phyloP scores from a whole-genome alignment of 2,797 vertebrate species.

The Sylvia borin region DNA sequence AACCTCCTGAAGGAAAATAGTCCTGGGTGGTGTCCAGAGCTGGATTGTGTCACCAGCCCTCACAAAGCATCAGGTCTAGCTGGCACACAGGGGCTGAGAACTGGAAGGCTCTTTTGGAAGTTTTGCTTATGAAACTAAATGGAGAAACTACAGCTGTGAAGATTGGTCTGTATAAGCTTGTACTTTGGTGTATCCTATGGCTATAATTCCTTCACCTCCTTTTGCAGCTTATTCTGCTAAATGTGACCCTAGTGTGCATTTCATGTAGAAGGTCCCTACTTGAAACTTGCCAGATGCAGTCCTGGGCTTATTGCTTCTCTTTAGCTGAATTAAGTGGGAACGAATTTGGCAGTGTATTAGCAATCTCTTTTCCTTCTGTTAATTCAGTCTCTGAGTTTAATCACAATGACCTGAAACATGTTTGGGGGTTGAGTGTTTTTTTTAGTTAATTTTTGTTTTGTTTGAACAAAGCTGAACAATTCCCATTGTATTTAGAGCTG shows the following conservation, averaged over 20 bases:
- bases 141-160: background rate
- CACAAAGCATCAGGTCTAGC: background rate
- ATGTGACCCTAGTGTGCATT: background rate
- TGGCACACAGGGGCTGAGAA: background rate
- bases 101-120: background rate
- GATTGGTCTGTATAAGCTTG: background rate
- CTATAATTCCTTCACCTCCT: constrained; percentile 15
- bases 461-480: constrained; percentile 46
- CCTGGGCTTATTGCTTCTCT: constrained; percentile 41
- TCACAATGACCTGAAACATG: constrained; percentile 15
- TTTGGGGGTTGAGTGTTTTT: constrained; percentile 29
- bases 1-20: background rate
- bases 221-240: background rate
- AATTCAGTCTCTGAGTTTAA: constrained; percentile 44
- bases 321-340: constrained; percentile 10
- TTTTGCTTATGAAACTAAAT: background rate
- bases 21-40: background rate
- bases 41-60: background rate
- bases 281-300: constrained; percentile 6
- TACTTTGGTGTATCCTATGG: background rate
- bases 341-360: constrained; percentile 12
- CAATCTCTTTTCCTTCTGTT: constrained; percentile 34
- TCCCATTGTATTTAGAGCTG: constrained; percentile 64
- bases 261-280: background rate
- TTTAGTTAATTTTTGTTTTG: constrained; percentile 28